phyloP scores from a whole-genome alignment of 2,888 invertebrate species.

The Crossocerus cetratus region DNA sequence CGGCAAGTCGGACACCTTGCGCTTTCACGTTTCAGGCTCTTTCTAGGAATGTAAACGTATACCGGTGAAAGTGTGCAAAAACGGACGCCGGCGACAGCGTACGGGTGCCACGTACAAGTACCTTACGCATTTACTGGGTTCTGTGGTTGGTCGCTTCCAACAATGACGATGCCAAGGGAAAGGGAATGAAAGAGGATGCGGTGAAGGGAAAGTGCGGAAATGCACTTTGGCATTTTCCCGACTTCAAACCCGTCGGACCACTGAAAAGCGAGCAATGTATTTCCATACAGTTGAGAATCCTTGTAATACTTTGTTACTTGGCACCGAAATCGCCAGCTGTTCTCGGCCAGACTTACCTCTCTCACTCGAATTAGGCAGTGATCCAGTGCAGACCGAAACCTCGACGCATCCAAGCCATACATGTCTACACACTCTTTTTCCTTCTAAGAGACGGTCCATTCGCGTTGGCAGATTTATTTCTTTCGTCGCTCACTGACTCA shows the following conservation, averaged over 20 bases:
- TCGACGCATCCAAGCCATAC: too few relatives aligned
- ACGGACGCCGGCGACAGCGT: too few relatives aligned
- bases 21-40: slow-evolving; percentile 21
- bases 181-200: slow-evolving; percentile 55
- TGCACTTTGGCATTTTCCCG: slow-evolving; percentile 14
- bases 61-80: slow-evolving; percentile 72
- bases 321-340: too few relatives aligned
- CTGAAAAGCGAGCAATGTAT: too few relatives aligned
- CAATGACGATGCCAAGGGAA: slow-evolving; percentile 66
- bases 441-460: neutral
- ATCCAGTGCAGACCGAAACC: too few relatives aligned
- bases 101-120: slow-evolving; percentile 52
- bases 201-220: slow-evolving; percentile 6
- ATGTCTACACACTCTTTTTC: too few relatives aligned
- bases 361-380: neutral
- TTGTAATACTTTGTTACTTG: too few relatives aligned
- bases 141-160: slow-evolving; percentile 29
- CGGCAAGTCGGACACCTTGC: too few relatives aligned
- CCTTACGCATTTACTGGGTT: too few relatives aligned
- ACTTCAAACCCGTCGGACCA: too few relatives aligned
- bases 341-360: too few relatives aligned
- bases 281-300: too few relatives aligned
- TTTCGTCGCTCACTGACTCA: neutral
- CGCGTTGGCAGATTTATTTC: neutral
- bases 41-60: slow-evolving; percentile 50